These are phyloP conservation scores for Augiades crinisus DNA, from an alignment of 2,888 invertebrate species.

Conservation along the genomic window DNA sequence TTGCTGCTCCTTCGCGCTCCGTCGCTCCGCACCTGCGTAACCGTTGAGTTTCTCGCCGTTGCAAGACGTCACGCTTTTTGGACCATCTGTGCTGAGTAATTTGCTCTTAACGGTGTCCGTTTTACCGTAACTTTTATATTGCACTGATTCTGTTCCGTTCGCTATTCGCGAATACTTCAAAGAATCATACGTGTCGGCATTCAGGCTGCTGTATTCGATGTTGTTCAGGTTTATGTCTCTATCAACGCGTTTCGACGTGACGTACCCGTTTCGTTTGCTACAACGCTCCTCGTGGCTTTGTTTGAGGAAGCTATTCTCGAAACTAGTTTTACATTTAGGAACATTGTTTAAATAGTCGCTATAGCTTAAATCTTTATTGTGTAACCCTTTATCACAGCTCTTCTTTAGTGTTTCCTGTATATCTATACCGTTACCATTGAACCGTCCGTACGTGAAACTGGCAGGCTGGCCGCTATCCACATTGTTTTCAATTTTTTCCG, in stretches of 20 bases:
- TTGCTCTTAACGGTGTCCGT: slow-evolving; percentile 74
- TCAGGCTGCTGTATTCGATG: slow-evolving; percentile 69
- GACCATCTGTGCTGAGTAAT: slow-evolving; percentile 74
- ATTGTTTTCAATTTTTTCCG: slow-evolving; percentile 56
- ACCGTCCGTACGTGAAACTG: slow-evolving; percentile 61
- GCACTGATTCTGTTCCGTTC: slow-evolving; percentile 77
- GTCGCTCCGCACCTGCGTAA: slow-evolving; percentile 62
- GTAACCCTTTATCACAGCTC: slow-evolving; percentile 79
- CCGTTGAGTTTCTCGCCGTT: slow-evolving; percentile 72
- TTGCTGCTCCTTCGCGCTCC: slow-evolving; percentile 59
- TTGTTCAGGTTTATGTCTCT: slow-evolving; percentile 71
- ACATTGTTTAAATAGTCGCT: slow-evolving; percentile 75
- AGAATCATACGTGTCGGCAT: slow-evolving; percentile 74
- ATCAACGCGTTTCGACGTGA: slow-evolving; percentile 65
- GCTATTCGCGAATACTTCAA: slow-evolving; percentile 77
- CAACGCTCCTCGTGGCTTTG: slow-evolving; percentile 71
- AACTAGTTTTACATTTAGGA: slow-evolving; percentile 79
- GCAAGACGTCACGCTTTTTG: slow-evolving; percentile 75
- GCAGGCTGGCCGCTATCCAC: slow-evolving; percentile 57
- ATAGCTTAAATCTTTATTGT: slow-evolving; percentile 72
- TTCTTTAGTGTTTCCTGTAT: slow-evolving; percentile 76
- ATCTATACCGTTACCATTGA: slow-evolving; percentile 67
- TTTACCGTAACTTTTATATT: slow-evolving; percentile 76
- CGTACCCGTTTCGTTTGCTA: slow-evolving; percentile 71
- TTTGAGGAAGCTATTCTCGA: slow-evolving; percentile 75